phyloP scores from a whole-genome alignment of 2,113 vertebrate genomes.

The Equus przewalskii region DNA sequence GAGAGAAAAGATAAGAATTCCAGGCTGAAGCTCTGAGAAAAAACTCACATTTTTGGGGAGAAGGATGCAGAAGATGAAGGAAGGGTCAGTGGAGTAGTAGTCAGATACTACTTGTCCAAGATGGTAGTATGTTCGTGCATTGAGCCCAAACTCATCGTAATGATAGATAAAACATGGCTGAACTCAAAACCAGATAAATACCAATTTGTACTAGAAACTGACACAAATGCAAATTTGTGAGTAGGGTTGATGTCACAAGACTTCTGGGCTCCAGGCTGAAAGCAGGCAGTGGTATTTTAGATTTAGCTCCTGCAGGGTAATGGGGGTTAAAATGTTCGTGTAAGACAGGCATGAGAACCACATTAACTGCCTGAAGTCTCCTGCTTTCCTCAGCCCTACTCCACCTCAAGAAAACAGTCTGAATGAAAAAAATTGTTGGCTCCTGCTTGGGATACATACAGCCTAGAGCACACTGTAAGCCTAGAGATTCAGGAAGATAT shows the following conservation, averaged over 20 bases:
- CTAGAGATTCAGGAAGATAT: background rate
- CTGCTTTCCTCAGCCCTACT: background rate
- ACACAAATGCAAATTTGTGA: background rate
- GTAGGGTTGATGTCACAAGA: background rate
- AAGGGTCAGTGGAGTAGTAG: background rate
- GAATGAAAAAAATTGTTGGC: background rate
- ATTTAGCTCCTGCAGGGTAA: background rate
- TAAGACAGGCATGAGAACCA: background rate
- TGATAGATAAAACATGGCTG: background rate
- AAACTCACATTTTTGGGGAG: background rate
- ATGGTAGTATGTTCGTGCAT: background rate
- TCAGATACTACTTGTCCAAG: background rate
- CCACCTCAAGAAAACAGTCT: background rate
- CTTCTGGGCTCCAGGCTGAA: background rate
- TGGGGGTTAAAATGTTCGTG: background rate
- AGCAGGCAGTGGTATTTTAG: background rate
- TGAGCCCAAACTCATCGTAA: background rate
- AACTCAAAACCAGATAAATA: conserved; percentile 21
- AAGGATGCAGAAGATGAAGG: background rate
- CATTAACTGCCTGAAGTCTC: background rate
- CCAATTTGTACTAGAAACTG: background rate
- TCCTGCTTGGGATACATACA: background rate
- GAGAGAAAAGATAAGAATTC: background rate
- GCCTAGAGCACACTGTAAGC: background rate
- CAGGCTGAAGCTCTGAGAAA: background rate